These are phyloP conservation scores for Fukomys damarensis DNA, from an alignment of 2,113 vertebrate genomes.

Conservation along the genomic window DNA sequence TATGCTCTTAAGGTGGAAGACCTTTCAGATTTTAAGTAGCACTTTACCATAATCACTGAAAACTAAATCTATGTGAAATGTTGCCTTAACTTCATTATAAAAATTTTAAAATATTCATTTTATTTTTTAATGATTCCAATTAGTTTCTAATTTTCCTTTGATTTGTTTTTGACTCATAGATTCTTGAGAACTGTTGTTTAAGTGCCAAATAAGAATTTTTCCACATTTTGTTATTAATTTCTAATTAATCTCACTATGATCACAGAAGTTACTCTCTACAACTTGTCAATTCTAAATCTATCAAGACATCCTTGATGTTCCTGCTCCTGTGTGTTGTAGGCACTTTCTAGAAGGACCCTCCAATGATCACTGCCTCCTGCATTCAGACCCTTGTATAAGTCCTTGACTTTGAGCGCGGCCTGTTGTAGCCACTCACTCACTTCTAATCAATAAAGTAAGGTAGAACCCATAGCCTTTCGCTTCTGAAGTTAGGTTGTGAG, in stretches of 20 bases:
- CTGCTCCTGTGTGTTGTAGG: background rate
- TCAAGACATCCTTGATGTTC: background rate
- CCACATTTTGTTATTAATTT: conserved; percentile 3
- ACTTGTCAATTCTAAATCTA: background rate
- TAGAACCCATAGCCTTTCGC: background rate
- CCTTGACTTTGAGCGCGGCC: background rate
- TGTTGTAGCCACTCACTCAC: background rate
- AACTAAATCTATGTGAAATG: background rate
- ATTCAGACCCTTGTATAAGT: background rate
- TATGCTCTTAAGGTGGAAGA: background rate
- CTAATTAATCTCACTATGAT: background rate
- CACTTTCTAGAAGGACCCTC: background rate
- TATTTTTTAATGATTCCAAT: background rate
- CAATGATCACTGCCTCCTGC: background rate
- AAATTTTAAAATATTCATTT: background rate
- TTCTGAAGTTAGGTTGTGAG: background rate
- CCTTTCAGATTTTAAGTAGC: background rate
- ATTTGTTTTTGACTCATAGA: background rate
- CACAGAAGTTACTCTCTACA: background rate
- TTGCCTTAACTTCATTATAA: background rate
- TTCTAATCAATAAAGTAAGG: background rate
- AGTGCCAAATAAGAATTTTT: background rate
- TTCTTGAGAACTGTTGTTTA: background rate
- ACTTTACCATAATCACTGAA: background rate
- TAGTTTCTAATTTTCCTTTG: background rate